Evolutionary conservation across 2,113 vertebrate species (phyloP).

Genomic region (Percina caprodes): DNA sequence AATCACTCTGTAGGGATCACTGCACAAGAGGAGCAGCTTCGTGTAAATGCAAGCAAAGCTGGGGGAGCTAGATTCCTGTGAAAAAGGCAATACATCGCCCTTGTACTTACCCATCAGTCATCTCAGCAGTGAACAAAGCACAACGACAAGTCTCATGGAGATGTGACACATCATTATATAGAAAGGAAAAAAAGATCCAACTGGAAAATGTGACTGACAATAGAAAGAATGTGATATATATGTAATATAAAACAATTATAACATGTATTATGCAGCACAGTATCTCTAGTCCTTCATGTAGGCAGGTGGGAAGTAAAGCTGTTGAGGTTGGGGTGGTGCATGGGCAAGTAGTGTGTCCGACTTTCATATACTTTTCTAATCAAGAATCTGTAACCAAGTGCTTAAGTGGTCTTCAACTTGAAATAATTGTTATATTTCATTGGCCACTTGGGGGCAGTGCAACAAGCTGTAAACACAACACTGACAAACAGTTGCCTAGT

Average conservation of each 20-base stretch:
- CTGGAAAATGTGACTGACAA: neutral
- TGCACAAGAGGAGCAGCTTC: constrained; percentile 55
- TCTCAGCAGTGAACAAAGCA: constrained; percentile 47
- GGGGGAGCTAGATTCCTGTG: constrained; percentile 33
- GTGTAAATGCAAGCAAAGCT: constrained; percentile 60
- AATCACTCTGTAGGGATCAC: constrained; percentile 71
- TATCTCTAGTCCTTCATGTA: neutral
- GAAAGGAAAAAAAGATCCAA: neutral
- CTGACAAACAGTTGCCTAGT: neutral
- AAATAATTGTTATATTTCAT: neutral
- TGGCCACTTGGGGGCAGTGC: too few species aligned
- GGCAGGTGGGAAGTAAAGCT: neutral
- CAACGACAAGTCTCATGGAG: constrained; percentile 29
- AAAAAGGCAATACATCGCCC: constrained; percentile 61
- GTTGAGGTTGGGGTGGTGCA: neutral
- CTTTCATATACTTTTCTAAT: neutral
- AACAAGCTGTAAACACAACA: neutral
- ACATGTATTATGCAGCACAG: neutral
- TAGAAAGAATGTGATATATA: neutral
- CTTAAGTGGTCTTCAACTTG: neutral
- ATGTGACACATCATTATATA: constrained; percentile 38
- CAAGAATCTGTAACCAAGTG: neutral
- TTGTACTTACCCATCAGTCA: constrained; percentile 57
- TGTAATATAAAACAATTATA: neutral
- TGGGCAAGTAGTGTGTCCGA: neutral